Base-by-base conservation (phyloP, 2,113 vertebrate genomes). In the Odocoileus virginianus region DNA sequence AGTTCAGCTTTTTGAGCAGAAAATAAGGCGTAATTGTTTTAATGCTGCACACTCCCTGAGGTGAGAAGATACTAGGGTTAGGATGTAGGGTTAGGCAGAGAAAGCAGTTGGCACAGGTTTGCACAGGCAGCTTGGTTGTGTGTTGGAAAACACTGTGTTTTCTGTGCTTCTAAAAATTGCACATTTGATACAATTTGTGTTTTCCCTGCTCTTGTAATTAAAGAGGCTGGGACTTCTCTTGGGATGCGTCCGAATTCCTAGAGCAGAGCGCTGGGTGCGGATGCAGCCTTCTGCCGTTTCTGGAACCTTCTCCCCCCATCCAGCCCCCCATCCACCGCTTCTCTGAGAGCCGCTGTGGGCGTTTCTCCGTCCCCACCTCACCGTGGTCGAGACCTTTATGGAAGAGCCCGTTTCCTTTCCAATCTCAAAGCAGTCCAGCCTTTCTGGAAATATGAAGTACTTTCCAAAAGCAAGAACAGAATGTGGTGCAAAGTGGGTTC, bases 181-280 rank as follows among this genome's bases (percentile, higher is more conserved):
- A 9, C 19, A 7, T 89, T 86, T 25, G 76, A 7, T 40, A 50
- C 87, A 96, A 60, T 61, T 79, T 81, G 27, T 6, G 6, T 96
- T 96, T 90, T 36, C 97, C 54, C 40, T 84, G 81, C 91, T 60
- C 23, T 61, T 13, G 16, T 89, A 96, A 43, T 86, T 96, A 79
- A 94, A 61, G 76, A 91, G 5, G 76, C 21, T 7, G 74, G 76
- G 84, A 30, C 87, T 94, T 89, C 95, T 95, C 45, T 94, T 86
- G n/a, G 74, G 55, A 43, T 45, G 76, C 40, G 4, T 43, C 86
- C 40, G 89, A 87, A 71, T 92, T 86, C 5, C 0, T 17, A 86
- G 61, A 85, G 1, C 57, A 90, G 89, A 79, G 93, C n/a, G 36
- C 79, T 3, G 33, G 52, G 10, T n/a, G 52, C 16, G 0, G 54